phyloP scores from a whole-genome alignment of 2,888 invertebrate genomes.

The Volucella inanis region DNA sequence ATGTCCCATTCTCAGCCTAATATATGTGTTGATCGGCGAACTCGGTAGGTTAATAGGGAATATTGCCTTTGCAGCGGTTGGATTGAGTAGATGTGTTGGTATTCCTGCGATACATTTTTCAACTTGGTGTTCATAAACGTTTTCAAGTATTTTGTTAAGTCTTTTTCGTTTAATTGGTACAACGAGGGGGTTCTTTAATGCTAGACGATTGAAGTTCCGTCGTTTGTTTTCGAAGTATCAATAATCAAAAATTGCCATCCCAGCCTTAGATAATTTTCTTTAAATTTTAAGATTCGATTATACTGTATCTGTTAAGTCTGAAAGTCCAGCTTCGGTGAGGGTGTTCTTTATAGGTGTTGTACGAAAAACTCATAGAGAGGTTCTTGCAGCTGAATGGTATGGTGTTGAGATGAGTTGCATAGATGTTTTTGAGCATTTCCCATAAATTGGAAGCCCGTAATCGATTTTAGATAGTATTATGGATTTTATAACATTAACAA shows the following conservation, averaged over 20 bases:
- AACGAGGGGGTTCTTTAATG: too few relatives aligned
- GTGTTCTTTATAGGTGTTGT: constrained; percentile 12
- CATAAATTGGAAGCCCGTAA: constrained; percentile 32
- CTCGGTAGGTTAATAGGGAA: background rate
- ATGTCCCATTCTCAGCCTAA: background rate
- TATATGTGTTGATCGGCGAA: background rate
- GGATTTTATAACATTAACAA: constrained; percentile 30
- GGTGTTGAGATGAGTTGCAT: constrained; percentile 14
- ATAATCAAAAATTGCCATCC: constrained; percentile 23
- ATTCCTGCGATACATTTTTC: too few relatives aligned
- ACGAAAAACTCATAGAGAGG: constrained; percentile 15
- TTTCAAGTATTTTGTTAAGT: too few relatives aligned
- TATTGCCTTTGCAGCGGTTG: background rate
- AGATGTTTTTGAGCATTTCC: constrained; percentile 22
- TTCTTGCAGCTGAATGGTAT: constrained; percentile 19
- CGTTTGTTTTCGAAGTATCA: constrained; percentile 21
- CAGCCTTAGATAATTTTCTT: background rate
- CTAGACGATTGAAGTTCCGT: background rate
- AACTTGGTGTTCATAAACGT: too few relatives aligned
- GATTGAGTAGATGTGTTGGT: too few relatives aligned
- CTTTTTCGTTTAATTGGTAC: too few relatives aligned
- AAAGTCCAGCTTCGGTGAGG: background rate
- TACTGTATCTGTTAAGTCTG: too few relatives aligned
- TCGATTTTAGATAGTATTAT: constrained; percentile 38
- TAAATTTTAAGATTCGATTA: background rate